Conservation (phyloP, 2,113 vertebrate species). For the Lycaon pictus region DNA sequence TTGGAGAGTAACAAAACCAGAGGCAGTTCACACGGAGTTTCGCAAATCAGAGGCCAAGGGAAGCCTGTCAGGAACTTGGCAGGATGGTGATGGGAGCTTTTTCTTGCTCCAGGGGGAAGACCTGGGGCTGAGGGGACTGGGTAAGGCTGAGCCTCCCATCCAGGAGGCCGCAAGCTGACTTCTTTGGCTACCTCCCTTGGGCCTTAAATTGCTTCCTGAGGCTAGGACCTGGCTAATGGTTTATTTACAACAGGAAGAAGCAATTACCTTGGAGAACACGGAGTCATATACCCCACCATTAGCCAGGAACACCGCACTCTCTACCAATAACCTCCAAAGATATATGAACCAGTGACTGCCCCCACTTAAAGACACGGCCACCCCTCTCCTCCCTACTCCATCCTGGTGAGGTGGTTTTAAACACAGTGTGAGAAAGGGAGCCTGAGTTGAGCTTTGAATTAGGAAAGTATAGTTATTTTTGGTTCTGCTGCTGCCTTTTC, state of each 20-base stretch:
- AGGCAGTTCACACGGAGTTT: neutral
- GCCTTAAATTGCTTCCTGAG: conserved; percentile 77
- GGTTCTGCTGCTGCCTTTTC: neutral
- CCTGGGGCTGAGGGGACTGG: neutral
- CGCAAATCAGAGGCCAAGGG: conserved; percentile 12
- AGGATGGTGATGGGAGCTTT: neutral
- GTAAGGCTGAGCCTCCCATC: conserved; percentile 31
- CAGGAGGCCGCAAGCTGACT: conserved; percentile 66
- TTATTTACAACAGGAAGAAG: conserved; percentile 85
- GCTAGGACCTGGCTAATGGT: conserved; percentile 74
- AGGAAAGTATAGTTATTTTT: neutral
- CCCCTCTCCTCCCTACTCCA: neutral
- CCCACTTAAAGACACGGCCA: neutral
- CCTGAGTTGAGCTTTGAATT: neutral
- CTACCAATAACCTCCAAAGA: neutral
- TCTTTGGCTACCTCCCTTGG: conserved; percentile 73
- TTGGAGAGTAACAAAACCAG: conserved; percentile 33
- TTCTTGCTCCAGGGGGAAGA: conserved; percentile 52
- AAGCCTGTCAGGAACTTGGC: conserved; percentile 12
- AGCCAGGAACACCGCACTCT: conserved; percentile 22
- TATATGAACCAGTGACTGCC: neutral
- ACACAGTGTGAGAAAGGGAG: neutral
- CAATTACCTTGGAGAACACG: conserved; percentile 75
- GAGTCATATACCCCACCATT: conserved; percentile 31
- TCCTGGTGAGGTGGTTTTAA: neutral